These are phyloP conservation scores for Orchestia grillus DNA, from an alignment of 1,140 invertebrate genomes.

Conservation along the genomic window DNA sequence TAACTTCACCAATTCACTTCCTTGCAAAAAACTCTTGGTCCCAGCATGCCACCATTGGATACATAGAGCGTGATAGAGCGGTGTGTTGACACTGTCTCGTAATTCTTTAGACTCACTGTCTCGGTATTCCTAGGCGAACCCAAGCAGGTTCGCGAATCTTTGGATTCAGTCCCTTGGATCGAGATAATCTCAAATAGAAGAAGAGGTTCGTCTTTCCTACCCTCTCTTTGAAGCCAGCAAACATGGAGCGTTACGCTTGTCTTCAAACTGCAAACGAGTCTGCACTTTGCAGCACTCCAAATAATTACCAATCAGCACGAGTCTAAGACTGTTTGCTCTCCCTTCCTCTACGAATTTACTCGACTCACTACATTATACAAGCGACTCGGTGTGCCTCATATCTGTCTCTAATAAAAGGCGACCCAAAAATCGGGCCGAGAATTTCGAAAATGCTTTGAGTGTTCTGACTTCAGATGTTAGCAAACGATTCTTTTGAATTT, in stretches of 20 bases:
- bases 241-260: conserved; percentile 39
- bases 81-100: neutral
- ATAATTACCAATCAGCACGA: conserved; percentile 49
- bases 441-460: conserved; percentile 9
- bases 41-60: neutral
- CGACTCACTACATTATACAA: conserved; percentile 51
- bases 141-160: conserved; percentile 24
- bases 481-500: neutral
- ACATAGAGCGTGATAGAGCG: neutral
- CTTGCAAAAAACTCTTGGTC: neutral
- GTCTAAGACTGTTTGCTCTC: conserved; percentile 30
- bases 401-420: conserved; percentile 13
- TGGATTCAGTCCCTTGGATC: conserved; percentile 43
- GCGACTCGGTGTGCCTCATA: conserved; percentile 28
- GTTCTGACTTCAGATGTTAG: neutral
- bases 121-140: neutral
- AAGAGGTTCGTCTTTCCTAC: conserved; percentile 26
- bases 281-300: conserved; percentile 52
- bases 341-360: conserved; percentile 51
- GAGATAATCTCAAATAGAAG: conserved; percentile 31
- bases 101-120: conserved; percentile 8
- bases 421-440: neutral
- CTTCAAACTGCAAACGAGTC: conserved; percentile 47
- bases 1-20: neutral
- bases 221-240: conserved; percentile 53